phyloP scores from a whole-genome alignment of 2,113 vertebrate genomes.

The Scytalopus superciliaris region DNA sequence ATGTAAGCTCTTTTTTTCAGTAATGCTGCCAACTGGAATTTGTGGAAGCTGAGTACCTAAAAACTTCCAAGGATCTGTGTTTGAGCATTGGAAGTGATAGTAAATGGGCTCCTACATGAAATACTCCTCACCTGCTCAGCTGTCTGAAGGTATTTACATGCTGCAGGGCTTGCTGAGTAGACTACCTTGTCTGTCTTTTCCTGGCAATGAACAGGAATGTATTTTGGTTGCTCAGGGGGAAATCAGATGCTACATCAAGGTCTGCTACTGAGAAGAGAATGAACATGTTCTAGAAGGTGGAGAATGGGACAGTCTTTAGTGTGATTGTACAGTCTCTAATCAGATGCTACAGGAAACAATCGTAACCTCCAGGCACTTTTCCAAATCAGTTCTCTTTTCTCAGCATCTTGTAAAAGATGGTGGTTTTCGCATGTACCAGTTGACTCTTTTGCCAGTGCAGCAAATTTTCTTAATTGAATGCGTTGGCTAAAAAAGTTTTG shows the following conservation, averaged over 20 bases:
- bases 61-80: not conserved
- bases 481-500: not conserved
- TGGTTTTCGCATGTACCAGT: not conserved
- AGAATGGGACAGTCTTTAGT: not conserved
- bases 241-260: not conserved
- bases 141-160: not conserved
- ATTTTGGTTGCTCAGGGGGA: not conserved
- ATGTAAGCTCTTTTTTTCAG: not conserved
- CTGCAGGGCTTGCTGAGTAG: not conserved
- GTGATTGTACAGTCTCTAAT: not conserved
- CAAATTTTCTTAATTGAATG: not conserved
- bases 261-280: not conserved
- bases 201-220: not conserved
- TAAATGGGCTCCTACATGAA: not conserved
- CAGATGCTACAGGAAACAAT: not conserved
- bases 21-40: not conserved
- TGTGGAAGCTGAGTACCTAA: not conserved
- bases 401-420: not conserved
- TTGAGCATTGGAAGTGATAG: not conserved
- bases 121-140: not conserved
- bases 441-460: not conserved
- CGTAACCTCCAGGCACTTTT: not conserved
- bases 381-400: not conserved
- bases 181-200: not conserved
- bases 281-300: not conserved